Base-by-base conservation (phyloP, 2,888 invertebrate species). In the Epinotia demarniana region DNA sequence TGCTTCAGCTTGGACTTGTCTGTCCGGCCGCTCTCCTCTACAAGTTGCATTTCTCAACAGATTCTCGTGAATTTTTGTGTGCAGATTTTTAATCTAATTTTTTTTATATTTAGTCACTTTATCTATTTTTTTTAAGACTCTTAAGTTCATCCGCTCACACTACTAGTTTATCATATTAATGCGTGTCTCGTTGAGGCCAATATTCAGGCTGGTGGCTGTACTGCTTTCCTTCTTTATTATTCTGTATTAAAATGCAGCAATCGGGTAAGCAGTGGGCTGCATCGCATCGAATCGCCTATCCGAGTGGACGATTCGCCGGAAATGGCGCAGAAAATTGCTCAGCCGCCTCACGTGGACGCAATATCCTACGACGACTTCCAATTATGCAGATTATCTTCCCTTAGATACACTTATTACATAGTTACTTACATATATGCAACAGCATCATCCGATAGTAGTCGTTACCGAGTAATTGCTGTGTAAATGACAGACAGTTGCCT, bases 271-370 rank as follows among this genome's bases (percentile, higher is more conserved):
- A 80, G 49, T 75, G 61, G 81, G 77, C 83, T 82, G 82, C 82
- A 87, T 83, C 85, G 86, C 81, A 82, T 85, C 85, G 85, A 84
- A 86, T 87, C 82, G 78, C 80, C 86, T 84, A 86, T 86, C 86
- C 83, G 86, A 86, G 86, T 86, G 89, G 88, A 87, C 91, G 90
- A 88, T 89, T 89, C 86, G 77, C 81, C 89, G 93, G 93, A 93
- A 93, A 94, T 93, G 93, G 92, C 91, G 92, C 90, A 89, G 93
- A 94, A 94, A 94, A 94, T 94, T 94, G 93, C 90, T 85, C 88
- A 81, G 85, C 88, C 87, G 87, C 87, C 90, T 90, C 90, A 90
- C 90, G 87, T 92, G 92, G 91, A 92, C 91, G 91, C 89, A 92
- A 93, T 93, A 92, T 93, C 92, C 92, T 91, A 89, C 88, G 87